Conservation (phyloP, 1,140 invertebrate species). For the Antheraea pernyi region DNA sequence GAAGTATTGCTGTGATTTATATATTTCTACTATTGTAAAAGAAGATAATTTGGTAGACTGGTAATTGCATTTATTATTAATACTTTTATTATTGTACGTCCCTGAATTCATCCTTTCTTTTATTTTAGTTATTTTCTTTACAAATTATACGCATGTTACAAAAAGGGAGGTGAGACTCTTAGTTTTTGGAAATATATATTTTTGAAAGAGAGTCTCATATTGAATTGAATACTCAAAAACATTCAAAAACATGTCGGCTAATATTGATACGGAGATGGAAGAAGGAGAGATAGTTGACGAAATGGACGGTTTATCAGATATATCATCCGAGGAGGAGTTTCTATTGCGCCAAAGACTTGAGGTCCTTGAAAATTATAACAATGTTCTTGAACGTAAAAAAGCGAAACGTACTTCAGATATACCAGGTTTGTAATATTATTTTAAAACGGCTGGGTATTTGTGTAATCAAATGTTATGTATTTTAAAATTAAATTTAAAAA, state of each 20-base stretch:
- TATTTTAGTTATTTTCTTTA: too few relatives aligned
- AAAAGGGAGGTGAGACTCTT: too few relatives aligned
- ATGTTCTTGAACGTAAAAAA: constrained; percentile 67
- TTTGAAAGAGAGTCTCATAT: too few relatives aligned
- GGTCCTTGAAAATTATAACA: constrained; percentile 68
- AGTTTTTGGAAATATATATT: too few relatives aligned
- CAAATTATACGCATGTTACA: too few relatives aligned
- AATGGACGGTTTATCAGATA: constrained; percentile 60
- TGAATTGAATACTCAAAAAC: too few relatives aligned
- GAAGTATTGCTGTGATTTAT: too few relatives aligned
- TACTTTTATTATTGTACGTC: not conserved
- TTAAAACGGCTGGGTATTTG: not conserved
- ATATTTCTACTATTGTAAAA: too few relatives aligned
- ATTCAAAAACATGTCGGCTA: constrained; percentile 40
- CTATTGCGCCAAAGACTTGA: constrained; percentile 61
- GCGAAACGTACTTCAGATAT: constrained; percentile 47
- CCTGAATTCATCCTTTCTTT: too few relatives aligned
- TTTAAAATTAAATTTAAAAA: too few relatives aligned
- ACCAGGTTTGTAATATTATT: constrained; percentile 33
- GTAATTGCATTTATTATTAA: not conserved
- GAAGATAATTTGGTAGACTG: too few relatives aligned
- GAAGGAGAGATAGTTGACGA: constrained; percentile 72
- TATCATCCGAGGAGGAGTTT: constrained; percentile 70
- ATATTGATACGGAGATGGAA: constrained; percentile 65
- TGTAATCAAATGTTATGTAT: too few relatives aligned